Percentiles rank a stretch among this genome's conserved stretches.
phyloP scores from a whole-genome alignment of 1,140 invertebrate genomes.

The Carposina sasakii region DNA sequence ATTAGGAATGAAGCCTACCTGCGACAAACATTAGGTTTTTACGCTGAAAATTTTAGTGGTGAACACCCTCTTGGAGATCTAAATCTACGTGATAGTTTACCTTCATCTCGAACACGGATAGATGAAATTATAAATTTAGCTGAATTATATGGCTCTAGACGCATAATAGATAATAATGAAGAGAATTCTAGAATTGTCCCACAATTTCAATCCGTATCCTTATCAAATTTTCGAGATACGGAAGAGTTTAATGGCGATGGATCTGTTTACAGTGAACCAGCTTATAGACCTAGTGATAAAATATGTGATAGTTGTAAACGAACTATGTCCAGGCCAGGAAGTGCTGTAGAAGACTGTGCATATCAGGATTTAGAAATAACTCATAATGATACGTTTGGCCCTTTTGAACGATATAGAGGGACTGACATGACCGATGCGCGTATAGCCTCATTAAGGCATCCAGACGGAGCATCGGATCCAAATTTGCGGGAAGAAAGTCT shows the following conservation, averaged over 20 bases:
- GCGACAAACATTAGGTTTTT: slow-evolving; percentile 64
- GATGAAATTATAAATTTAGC: slow-evolving; percentile 54
- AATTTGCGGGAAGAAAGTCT: slow-evolving; percentile 83
- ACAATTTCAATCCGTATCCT: slow-evolving; percentile 80
- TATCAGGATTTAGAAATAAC: slow-evolving; percentile 68
- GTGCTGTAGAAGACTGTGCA: slow-evolving; percentile 69
- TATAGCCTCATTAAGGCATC: slow-evolving; percentile 86
- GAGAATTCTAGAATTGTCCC: slow-evolving; percentile 46
- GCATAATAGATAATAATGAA: slow-evolving; percentile 45
- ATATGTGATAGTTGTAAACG: slow-evolving; percentile 84
- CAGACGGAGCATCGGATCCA: slow-evolving; percentile 92
- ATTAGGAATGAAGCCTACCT: slow-evolving; percentile 63
- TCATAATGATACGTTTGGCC: slow-evolving; percentile 62
- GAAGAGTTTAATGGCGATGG: slow-evolving; percentile 78
- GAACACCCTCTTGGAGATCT: slow-evolving; percentile 37
- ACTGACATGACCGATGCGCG: slow-evolving; percentile 73
- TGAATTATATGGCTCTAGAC: slow-evolving; percentile 54
- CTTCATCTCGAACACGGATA: slow-evolving; percentile 51
- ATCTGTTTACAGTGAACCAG: slow-evolving; percentile 88
- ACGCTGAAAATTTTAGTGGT: slow-evolving; percentile 53
- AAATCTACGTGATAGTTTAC: slow-evolving; percentile 54
- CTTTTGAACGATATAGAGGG: slow-evolving; percentile 57
- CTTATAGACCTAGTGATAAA: slow-evolving; percentile 82
- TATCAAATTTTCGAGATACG: slow-evolving; percentile 80
- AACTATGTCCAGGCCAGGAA: slow-evolving; percentile 80